Percentiles rank a stretch among this genome's conserved stretches.
Conservation (phyloP, 2,113 vertebrate species). For the Ophthalmolycus amberensis region DNA sequence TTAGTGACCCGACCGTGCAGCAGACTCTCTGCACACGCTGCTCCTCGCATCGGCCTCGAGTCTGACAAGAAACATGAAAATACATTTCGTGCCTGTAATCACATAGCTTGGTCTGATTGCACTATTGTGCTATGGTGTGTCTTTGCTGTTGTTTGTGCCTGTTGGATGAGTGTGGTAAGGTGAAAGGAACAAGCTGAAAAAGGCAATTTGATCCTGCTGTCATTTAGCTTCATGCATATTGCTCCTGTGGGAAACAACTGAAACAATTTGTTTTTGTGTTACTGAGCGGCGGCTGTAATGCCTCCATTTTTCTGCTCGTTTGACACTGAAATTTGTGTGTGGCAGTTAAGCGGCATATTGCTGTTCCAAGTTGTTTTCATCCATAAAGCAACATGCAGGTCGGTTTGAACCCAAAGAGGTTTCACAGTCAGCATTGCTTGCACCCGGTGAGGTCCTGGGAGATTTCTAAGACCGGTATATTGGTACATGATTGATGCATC, state of each 20-base stretch:
- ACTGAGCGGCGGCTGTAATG: slow-evolving; percentile 49
- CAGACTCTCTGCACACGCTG: slow-evolving; percentile 19
- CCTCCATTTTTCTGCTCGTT: slow-evolving; percentile 52
- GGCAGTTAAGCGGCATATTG: slow-evolving; percentile 31
- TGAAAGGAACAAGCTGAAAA: slow-evolving; percentile 61
- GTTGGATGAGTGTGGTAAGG: slow-evolving; percentile 46
- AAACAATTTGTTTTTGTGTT: slow-evolving; percentile 67
- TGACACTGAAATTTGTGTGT: slow-evolving; percentile 46
- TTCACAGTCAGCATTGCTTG: slow-evolving; percentile 47
- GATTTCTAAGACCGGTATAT: slow-evolving; percentile 2
- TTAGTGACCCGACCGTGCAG: slow-evolving; percentile 43
- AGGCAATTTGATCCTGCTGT: slow-evolving; percentile 62
- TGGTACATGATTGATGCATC: background rate
- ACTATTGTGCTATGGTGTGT: slow-evolving; percentile 6
- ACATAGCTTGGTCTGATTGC: slow-evolving; percentile 57
- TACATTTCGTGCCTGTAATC: slow-evolving; percentile 55
- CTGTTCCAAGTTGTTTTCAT: slow-evolving; percentile 52
- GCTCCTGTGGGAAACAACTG: slow-evolving; percentile 57
- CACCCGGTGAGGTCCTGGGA: background rate
- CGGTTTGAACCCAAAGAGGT: slow-evolving; percentile 24
- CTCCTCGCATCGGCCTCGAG: slow-evolving; percentile 22
- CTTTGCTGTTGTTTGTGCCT: slow-evolving; percentile 30
- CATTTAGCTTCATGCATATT: slow-evolving; percentile 60
- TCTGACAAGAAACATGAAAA: slow-evolving; percentile 57
- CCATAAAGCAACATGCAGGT: slow-evolving; percentile 15